Conservation (phyloP, 2,113 vertebrate genomes). For the Riparia riparia region DNA sequence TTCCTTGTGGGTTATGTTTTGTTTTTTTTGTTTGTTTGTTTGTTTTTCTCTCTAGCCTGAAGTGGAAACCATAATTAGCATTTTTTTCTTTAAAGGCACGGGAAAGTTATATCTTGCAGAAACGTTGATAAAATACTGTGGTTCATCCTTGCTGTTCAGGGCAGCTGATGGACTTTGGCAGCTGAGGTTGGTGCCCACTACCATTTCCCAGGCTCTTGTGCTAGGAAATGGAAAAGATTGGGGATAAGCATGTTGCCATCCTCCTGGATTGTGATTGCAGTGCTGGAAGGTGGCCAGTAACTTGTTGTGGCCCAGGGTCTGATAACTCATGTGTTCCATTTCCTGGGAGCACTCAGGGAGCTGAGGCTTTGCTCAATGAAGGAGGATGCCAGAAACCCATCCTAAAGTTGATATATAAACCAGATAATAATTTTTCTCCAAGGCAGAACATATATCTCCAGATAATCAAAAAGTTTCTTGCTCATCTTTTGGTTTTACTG, state of each 20-base stretch:
- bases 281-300: not conserved
- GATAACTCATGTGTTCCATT: not conserved
- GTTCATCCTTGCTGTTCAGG: not conserved
- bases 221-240: not conserved
- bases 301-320: not conserved
- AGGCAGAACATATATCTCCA: not conserved
- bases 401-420: not conserved
- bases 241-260: accelerated
- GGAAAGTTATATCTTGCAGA: not conserved
- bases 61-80: not conserved
- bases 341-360: not conserved
- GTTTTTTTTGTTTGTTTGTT: too few relatives aligned
- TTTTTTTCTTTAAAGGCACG: not conserved
- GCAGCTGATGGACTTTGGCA: not conserved
- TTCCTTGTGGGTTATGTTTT: not conserved
- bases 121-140: not conserved
- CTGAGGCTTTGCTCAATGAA: not conserved
- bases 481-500: not conserved
- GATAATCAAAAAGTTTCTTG: not conserved
- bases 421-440: not conserved
- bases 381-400: not conserved
- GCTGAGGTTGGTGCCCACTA: not conserved
- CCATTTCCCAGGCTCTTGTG: not conserved
- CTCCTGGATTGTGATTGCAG: not conserved
- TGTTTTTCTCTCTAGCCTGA: not conserved